A percentile compares a stretch with the other conserved stretches of the same genome.
These are phyloP conservation scores for Scolopax rusticola DNA, from an alignment of 2,797 vertebrate genomes.

Conservation along the genomic window DNA sequence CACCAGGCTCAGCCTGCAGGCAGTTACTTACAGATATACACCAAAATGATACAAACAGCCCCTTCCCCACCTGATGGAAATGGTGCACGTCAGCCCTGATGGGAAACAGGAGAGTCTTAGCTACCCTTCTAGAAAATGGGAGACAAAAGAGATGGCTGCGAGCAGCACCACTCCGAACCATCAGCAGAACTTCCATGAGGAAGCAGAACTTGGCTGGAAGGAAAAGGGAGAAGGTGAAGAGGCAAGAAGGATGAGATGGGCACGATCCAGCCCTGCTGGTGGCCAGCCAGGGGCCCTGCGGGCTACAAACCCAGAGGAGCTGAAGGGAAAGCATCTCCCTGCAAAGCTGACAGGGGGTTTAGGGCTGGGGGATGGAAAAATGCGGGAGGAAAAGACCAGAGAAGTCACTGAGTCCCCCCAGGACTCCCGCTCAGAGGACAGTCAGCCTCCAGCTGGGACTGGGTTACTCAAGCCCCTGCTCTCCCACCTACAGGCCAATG, in stretches of 20 bases:
- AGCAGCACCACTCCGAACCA: neutral
- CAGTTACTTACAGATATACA: fast-evolving
- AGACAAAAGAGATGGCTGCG: neutral
- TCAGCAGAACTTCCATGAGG: neutral
- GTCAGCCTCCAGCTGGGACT: too few relatives aligned
- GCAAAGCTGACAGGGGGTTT: too few relatives aligned
- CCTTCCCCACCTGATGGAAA: neutral
- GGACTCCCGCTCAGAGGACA: too few relatives aligned
- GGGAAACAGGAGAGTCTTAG: neutral
- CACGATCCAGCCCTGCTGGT: fast-evolving
- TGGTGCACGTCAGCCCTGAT: neutral
- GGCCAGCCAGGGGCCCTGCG: neutral
- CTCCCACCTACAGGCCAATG: too few relatives aligned
- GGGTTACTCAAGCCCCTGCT: too few relatives aligned
- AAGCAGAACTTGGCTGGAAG: neutral
- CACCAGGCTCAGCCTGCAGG: neutral
- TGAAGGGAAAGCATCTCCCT: too few relatives aligned
- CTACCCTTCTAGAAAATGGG: neutral
- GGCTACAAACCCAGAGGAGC: too few relatives aligned
- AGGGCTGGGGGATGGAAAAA: too few relatives aligned
- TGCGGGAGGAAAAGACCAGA: too few relatives aligned
- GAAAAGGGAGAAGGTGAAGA: neutral
- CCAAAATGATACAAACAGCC: fast-evolving
- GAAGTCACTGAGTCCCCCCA: too few relatives aligned
- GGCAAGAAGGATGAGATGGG: fast-evolving